These are phyloP conservation scores for Caenorhabditis sp. DNA, from an alignment of 2,888 invertebrate species.

Conservation along the genomic window DNA sequence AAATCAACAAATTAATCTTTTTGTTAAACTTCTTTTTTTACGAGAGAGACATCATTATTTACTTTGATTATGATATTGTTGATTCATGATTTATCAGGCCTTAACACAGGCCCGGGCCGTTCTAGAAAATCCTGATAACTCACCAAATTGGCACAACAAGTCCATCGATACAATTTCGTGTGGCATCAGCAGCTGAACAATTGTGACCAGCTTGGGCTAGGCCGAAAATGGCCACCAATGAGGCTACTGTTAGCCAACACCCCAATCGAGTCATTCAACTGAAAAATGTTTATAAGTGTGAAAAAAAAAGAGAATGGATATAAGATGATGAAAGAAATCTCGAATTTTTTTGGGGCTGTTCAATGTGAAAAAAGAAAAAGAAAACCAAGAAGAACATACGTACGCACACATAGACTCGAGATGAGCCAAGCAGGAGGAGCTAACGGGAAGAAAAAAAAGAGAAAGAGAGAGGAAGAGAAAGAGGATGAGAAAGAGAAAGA, in stretches of 20 bases:
- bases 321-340: not conserved
- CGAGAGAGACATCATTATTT: not conserved
- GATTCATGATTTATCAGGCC: too few relatives aligned
- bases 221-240: conserved; percentile 44
- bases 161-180: conserved; percentile 81
- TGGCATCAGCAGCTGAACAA: conserved; percentile 70
- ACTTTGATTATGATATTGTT: conserved; percentile 14
- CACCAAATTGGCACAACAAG: conserved; percentile 87
- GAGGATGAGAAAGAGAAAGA: not conserved
- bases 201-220: conserved; percentile 63
- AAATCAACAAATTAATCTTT: not conserved
- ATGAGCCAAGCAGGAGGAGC: not conserved
- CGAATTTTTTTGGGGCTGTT: too few relatives aligned
- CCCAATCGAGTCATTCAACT: conserved; percentile 57
- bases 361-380: too few relatives aligned
- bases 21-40: too few relatives aligned
- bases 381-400: not conserved
- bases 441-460: not conserved
- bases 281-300: conserved; percentile 8
- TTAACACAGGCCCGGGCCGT: too few relatives aligned
- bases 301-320: not conserved
- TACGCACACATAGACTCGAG: not conserved
- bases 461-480: not conserved
- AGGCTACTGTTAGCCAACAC: conserved; percentile 57
- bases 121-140: too few relatives aligned